Evolutionary conservation across 2,888 invertebrate genomes (phyloP).

Genomic region (Ormia ochracea): DNA sequence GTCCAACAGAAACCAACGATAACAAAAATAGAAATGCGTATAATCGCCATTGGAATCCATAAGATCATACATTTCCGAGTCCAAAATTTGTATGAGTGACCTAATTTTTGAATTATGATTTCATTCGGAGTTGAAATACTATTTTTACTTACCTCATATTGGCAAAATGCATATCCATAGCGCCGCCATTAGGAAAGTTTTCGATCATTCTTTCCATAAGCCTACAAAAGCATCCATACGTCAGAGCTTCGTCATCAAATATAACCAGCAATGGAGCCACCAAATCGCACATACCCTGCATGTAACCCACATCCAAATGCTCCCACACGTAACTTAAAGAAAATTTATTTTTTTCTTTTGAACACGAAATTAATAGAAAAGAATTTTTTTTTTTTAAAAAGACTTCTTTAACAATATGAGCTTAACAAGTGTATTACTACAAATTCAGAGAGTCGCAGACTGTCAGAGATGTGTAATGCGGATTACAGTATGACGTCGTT

Average conservation of each 20-base stretch:
- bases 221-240: constrained; percentile 93
- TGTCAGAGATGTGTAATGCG: too few relatives aligned
- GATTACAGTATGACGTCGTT: too few relatives aligned
- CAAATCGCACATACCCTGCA: constrained; percentile 98
- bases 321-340: constrained; percentile 92
- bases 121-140: not conserved
- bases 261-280: constrained; percentile 94
- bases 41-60: constrained; percentile 97
- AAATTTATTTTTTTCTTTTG: too few relatives aligned
- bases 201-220: constrained; percentile 93
- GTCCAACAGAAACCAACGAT: constrained; percentile 97
- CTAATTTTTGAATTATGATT: constrained; percentile 73
- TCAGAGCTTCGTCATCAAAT: constrained; percentile 92
- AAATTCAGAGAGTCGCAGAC: too few relatives aligned
- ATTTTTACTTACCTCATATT: constrained; percentile 85
- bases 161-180: constrained; percentile 97
- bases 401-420: too few relatives aligned
- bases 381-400: too few relatives aligned
- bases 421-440: too few relatives aligned
- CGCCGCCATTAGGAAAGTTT: constrained; percentile 94
- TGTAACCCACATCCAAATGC: constrained; percentile 94
- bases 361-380: not conserved
- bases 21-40: constrained; percentile 98
- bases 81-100: constrained; percentile 90
- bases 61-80: constrained; percentile 94